Evolutionary conservation across 2,888 invertebrate genomes (phyloP).

Genomic region (Neoitamus cyanurus): DNA sequence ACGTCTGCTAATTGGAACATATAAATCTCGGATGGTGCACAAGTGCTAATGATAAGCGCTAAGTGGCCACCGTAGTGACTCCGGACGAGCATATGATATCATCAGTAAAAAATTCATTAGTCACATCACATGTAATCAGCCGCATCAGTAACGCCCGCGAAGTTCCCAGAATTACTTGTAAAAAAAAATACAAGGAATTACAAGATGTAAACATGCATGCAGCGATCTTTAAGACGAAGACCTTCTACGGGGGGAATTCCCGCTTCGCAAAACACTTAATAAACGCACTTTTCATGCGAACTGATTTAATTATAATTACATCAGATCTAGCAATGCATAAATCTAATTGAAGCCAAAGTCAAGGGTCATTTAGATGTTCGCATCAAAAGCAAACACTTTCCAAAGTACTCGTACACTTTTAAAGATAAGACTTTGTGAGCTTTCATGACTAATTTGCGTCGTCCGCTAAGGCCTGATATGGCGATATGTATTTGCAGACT

Average conservation of each 20-base stretch:
- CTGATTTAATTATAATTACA: background rate
- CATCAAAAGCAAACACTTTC: background rate
- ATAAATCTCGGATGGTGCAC: background rate
- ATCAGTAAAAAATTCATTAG: background rate
- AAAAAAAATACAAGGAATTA: background rate
- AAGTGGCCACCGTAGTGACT: constrained; percentile 4
- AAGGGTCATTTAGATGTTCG: background rate
- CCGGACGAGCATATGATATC: background rate
- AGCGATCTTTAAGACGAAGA: too few relatives aligned
- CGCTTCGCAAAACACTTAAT: background rate
- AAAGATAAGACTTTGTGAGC: background rate
- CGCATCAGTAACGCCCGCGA: background rate
- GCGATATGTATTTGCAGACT: background rate
- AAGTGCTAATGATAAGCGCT: constrained; percentile 23
- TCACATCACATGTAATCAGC: background rate
- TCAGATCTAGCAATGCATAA: background rate
- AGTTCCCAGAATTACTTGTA: background rate
- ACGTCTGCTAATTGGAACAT: background rate
- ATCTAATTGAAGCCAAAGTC: background rate
- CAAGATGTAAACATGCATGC: background rate
- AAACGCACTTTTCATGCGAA: background rate
- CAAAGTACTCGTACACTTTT: background rate
- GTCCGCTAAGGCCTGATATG: background rate
- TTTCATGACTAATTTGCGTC: background rate
- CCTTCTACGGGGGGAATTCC: too few relatives aligned